Conservation (phyloP, 2,113 vertebrate species). For the Egretta garzetta region DNA sequence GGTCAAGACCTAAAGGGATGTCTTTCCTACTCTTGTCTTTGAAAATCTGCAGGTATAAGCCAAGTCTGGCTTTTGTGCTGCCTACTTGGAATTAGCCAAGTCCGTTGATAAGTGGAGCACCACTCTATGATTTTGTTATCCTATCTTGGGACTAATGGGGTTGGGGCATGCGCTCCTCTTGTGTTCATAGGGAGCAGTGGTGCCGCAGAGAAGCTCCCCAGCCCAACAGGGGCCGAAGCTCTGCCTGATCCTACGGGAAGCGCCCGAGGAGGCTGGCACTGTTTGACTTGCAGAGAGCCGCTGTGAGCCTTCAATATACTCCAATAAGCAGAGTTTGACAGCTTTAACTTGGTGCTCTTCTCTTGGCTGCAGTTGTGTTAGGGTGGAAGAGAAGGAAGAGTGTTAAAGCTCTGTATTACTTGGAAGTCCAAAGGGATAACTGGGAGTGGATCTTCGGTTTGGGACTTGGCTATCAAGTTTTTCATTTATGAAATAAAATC, state of each 20-base stretch:
- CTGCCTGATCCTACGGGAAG: background rate
- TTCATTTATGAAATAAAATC: background rate
- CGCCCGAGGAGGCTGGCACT: background rate
- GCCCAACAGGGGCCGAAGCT: fast-evolving
- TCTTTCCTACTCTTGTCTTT: background rate
- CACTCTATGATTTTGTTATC: background rate
- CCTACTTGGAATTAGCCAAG: background rate
- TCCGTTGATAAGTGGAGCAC: background rate
- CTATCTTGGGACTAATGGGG: background rate
- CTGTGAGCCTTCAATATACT: background rate
- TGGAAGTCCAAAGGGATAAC: background rate
- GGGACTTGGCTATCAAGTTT: background rate
- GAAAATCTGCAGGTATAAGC: background rate
- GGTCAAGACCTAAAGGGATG: background rate
- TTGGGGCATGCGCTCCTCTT: background rate
- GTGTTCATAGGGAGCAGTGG: background rate
- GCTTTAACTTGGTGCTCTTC: background rate
- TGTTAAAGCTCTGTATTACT: background rate
- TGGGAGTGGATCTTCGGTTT: background rate
- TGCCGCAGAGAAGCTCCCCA: background rate
- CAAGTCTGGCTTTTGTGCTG: background rate
- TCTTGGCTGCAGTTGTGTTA: background rate
- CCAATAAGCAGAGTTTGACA: background rate
- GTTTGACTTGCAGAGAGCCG: background rate
- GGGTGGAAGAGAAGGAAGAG: background rate